A percentile compares a stretch with the other conserved stretches of the same genome.
Evolutionary conservation across 2,888 invertebrate species (phyloP).

Genomic region (Poecilus cupreus): DNA sequence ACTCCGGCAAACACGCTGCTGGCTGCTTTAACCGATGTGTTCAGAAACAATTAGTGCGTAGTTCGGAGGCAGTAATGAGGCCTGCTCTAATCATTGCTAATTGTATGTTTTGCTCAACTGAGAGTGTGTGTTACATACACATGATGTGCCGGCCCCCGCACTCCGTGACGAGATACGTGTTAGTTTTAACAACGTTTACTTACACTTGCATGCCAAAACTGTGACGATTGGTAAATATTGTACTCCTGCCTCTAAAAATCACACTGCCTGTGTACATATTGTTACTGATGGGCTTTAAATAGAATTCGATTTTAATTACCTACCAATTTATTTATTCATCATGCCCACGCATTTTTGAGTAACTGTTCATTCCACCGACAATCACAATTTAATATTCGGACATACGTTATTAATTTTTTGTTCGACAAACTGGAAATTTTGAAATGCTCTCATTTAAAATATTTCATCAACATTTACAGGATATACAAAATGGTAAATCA

Average conservation of each 20-base stretch:
- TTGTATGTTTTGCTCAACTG: constrained; percentile 44
- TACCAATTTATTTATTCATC: not conserved
- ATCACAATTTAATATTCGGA: too few species aligned
- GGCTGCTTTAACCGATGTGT: constrained; percentile 61
- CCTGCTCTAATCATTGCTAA: constrained; percentile 70
- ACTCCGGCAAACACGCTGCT: not conserved
- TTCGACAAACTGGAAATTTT: too few species aligned
- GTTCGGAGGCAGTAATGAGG: constrained; percentile 72
- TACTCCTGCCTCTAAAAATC: not conserved
- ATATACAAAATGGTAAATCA: too few species aligned
- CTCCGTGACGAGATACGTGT: constrained; percentile 26
- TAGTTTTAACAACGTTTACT: constrained; percentile 42
- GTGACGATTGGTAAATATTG: constrained; percentile 28
- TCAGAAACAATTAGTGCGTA: constrained; percentile 72
- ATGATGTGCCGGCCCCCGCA: not conserved
- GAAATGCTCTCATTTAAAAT: too few species aligned
- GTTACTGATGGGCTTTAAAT: constrained; percentile 25
- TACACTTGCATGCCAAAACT: constrained; percentile 27
- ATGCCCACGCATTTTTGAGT: not conserved
- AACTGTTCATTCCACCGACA: too few species aligned
- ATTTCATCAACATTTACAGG: too few species aligned
- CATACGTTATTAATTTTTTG: too few species aligned
- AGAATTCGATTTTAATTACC: constrained; percentile 5
- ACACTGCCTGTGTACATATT: constrained; percentile 1
- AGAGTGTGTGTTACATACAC: not conserved